Conservation (phyloP, 2,888 invertebrate genomes). For the Apoda limacodes region DNA sequence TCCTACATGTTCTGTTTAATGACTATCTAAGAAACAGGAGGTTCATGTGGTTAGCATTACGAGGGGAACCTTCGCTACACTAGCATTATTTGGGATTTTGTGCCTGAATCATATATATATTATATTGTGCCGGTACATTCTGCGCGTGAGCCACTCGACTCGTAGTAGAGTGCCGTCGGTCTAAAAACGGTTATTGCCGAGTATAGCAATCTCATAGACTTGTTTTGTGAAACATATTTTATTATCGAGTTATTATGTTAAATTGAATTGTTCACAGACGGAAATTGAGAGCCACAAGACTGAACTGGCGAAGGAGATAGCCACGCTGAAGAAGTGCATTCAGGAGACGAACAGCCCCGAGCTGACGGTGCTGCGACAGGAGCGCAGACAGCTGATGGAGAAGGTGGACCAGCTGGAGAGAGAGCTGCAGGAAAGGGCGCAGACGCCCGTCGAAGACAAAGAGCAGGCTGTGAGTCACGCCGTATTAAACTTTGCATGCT, state of each 20-base stretch:
- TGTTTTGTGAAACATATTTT: too few relatives aligned
- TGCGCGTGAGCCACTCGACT: too few relatives aligned
- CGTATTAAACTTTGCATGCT: too few relatives aligned
- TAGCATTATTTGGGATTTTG: too few relatives aligned
- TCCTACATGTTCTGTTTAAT: not conserved
- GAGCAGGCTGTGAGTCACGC: constrained; percentile 6
- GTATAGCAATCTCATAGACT: too few relatives aligned
- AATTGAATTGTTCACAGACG: constrained; percentile 41
- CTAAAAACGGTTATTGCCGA: too few relatives aligned
- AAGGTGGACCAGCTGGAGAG: constrained; percentile 22
- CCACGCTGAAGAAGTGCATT: constrained; percentile 44
- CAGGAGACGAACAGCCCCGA: constrained; percentile 32
- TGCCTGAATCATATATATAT: too few relatives aligned
- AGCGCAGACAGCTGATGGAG: constrained; percentile 22
- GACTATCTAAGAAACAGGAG: not conserved
- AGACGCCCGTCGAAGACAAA: not conserved
- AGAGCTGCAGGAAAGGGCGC: constrained; percentile 3
- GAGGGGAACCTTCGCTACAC: too few relatives aligned
- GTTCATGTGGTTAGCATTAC: too few relatives aligned
- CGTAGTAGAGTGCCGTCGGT: too few relatives aligned
- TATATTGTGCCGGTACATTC: too few relatives aligned
- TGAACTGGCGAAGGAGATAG: constrained; percentile 47
- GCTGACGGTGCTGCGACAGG: constrained; percentile 31
- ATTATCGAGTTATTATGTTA: too few relatives aligned
- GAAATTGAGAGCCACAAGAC: constrained; percentile 57